Conservation (phyloP, 2,797 vertebrate genomes). For the Acrocephalus scirpaceus region DNA sequence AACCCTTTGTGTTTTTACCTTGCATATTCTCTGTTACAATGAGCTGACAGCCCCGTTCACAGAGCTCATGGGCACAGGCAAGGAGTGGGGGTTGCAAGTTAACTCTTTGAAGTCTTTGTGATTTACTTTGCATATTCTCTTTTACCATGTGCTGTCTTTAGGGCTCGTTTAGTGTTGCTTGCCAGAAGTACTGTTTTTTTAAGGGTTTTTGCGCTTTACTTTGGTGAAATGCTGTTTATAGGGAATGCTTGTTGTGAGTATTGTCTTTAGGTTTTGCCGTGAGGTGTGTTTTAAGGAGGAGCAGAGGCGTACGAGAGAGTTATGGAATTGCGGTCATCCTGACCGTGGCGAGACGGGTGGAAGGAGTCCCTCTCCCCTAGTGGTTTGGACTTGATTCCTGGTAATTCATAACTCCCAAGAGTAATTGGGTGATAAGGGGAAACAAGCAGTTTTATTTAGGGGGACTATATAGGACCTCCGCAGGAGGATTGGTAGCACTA, state of each 20-base stretch:
- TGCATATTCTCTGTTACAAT: neutral
- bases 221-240: neutral
- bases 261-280: neutral
- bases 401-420: no score
- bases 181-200: neutral
- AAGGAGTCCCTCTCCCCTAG: no score
- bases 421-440: no score
- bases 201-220: neutral
- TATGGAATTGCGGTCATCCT: no score
- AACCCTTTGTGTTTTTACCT: neutral
- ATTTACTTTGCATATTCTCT: neutral
- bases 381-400: no score
- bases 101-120: no score
- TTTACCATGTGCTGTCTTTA: neutral
- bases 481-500: neutral
- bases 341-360: no score
- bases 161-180: neutral
- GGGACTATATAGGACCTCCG: no score
- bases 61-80: neutral
- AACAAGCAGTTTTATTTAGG: no score
- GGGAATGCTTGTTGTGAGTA: neutral
- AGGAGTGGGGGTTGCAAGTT: no score
- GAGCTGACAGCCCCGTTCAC: no score
- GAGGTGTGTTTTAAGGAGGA: neutral
- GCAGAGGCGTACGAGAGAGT: no score